Percentiles rank a stretch among this genome's conserved stretches.
phyloP scores from a whole-genome alignment of 2,888 invertebrate genomes.

The Acleris laterana region DNA sequence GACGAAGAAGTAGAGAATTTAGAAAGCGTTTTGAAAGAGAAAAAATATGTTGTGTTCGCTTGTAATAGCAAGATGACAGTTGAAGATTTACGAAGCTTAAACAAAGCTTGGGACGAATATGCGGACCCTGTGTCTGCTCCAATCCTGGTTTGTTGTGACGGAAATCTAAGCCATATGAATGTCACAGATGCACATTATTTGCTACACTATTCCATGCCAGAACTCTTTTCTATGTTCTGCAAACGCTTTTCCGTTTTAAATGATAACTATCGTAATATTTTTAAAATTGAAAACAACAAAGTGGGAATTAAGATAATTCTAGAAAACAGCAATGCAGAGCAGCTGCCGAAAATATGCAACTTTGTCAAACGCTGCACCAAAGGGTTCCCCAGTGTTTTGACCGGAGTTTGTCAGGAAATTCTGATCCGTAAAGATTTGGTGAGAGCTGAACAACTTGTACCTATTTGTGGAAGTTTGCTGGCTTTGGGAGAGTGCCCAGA shows the following conservation, averaged over 20 bases:
- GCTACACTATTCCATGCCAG: constrained; percentile 89
- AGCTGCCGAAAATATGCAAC: constrained; percentile 85
- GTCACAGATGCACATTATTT: constrained; percentile 87
- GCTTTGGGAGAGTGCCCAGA: constrained; percentile 87
- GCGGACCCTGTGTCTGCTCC: constrained; percentile 70
- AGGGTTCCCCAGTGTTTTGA: constrained; percentile 62
- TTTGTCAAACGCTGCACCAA: constrained; percentile 81
- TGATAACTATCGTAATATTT: constrained; percentile 83
- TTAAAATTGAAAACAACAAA: constrained; percentile 49
- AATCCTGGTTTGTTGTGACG: constrained; percentile 88
- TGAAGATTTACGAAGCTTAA: constrained; percentile 68
- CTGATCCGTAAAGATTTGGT: constrained; percentile 65
- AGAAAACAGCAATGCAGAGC: constrained; percentile 84
- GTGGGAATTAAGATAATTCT: constrained; percentile 82
- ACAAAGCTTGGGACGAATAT: constrained; percentile 65
- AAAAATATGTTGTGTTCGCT: constrained; percentile 57
- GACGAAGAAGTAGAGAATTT: constrained; percentile 82
- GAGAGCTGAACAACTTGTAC: constrained; percentile 68
- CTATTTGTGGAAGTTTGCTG: constrained; percentile 86
- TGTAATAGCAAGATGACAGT: constrained; percentile 67
- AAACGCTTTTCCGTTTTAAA: constrained; percentile 88
- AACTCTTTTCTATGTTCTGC: constrained; percentile 87
- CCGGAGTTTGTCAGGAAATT: constrained; percentile 60
- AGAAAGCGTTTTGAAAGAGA: constrained; percentile 49
- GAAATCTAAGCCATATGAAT: constrained; percentile 84